Conservation (phyloP, 2,113 vertebrate genomes). For the Machaerirhynchus nigripectus region DNA sequence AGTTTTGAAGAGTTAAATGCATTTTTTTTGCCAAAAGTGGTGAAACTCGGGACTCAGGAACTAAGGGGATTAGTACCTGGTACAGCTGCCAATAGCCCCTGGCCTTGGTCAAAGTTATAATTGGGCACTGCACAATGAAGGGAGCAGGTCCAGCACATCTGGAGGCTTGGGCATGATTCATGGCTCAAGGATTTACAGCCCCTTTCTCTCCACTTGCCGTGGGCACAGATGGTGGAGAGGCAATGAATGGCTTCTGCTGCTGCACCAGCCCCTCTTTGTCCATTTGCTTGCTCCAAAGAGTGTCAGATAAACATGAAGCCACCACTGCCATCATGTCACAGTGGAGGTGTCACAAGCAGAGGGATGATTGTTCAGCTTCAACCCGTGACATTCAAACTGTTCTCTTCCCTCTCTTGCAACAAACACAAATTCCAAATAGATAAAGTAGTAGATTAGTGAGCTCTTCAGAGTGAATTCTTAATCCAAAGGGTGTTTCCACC, state of each 20-base stretch:
- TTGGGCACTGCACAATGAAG: not conserved
- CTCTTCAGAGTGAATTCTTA: not conserved
- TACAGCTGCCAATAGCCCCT: not conserved
- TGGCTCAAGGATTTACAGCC: not conserved
- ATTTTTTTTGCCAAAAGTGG: not conserved
- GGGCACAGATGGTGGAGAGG: not conserved
- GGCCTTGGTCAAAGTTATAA: not conserved
- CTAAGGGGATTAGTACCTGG: not conserved
- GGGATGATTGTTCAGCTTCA: not conserved
- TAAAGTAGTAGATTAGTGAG: not conserved
- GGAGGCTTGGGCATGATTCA: not conserved
- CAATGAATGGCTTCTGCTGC: not conserved
- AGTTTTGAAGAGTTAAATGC: not conserved
- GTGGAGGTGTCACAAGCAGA: not conserved
- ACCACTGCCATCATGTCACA: not conserved
- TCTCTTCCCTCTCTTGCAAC: not conserved
- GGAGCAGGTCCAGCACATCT: not conserved
- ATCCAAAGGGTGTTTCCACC: not conserved
- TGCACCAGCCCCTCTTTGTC: not conserved
- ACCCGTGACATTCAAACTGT: fast-evolving
- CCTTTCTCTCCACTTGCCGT: not conserved
- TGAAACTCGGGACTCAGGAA: not conserved
- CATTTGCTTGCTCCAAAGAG: not conserved
- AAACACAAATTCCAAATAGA: not conserved
- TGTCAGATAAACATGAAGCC: not conserved